Base-by-base conservation (phyloP, 2,888 invertebrate species). In the Trichogramma dendrolimi region DNA sequence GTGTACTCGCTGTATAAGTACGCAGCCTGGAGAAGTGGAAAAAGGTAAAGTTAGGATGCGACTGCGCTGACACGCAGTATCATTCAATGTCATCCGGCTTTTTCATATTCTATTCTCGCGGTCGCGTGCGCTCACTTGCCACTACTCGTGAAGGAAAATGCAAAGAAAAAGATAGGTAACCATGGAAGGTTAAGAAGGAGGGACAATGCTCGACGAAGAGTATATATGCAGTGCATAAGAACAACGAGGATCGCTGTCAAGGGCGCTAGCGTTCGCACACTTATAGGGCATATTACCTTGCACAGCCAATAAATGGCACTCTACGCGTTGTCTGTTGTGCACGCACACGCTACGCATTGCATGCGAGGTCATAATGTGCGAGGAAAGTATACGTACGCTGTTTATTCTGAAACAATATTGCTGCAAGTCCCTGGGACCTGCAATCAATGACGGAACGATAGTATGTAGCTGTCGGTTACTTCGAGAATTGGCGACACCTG, bases 271-370 rank as follows among this genome's bases (percentile, higher is more conserved):
- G 63, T 56, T 64, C 66, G 60, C 61, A 57, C 60, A 59, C 8
- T 8, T 10, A 46, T n/a, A 10, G 27, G 27, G 8, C n/a, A 46
- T 2, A 46, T 46, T 10, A 10, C 7, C 43, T 46, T 60, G 51
- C 53, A 69, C 69, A 68, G 67, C 67, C 71, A 69, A 72, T 70
- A 70, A 71, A 67, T 71, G 69, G 67, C 64, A 55, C 49, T 57
- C 38, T 41, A 56, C 49, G 62, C 54, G 46, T 55, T 14, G 46
- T 10, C 46, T 46, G 46, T 10, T 46, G 46, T n/a, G 27, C 27
- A 27, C 27, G 27, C 27, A 27, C 27, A 27, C 27, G 27, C 27
- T 27, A 27, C 27, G 27, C 27, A 27, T 27, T 27, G 27, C 27
- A 27, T 27, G 27, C 27, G 27, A 27, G 27, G 27, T 27, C 27